Conservation (phyloP, 2,113 vertebrate genomes). For the Hyperopisus bebe region DNA sequence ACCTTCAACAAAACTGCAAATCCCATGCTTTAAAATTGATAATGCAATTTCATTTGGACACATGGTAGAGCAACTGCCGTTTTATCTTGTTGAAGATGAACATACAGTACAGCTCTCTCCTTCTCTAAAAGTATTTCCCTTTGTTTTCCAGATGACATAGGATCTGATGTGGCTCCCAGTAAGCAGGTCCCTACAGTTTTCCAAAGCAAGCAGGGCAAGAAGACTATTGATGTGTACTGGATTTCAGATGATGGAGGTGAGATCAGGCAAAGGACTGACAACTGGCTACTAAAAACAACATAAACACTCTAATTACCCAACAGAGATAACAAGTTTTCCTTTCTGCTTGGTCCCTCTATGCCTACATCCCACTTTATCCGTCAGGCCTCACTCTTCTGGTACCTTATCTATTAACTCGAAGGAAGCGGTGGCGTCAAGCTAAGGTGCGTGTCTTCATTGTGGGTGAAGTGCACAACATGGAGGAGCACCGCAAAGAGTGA, state of each 20-base stretch:
- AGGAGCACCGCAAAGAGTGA: slow-evolving; percentile 59
- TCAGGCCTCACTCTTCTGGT: slow-evolving; percentile 67
- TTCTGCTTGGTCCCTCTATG: not conserved
- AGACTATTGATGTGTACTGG: slow-evolving; percentile 65
- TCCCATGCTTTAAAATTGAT: not conserved
- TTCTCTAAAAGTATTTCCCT: not conserved
- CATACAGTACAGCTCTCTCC: not conserved
- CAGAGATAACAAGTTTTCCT: not conserved
- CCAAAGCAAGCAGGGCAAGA: slow-evolving; percentile 56
- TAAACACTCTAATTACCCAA: not conserved
- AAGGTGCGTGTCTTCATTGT: slow-evolving; percentile 62
- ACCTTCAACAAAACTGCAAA: not conserved
- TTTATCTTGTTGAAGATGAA: not conserved
- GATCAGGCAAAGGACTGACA: not conserved
- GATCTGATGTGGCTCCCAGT: not conserved
- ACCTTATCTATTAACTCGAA: slow-evolving; percentile 62
- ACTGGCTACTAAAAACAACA: not conserved
- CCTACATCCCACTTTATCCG: not conserved
- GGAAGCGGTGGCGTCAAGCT: slow-evolving; percentile 54
- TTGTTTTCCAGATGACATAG: slow-evolving; percentile 17
- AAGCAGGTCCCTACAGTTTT: slow-evolving; percentile 52
- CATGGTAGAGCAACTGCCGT: not conserved
- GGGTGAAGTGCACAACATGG: slow-evolving; percentile 51
- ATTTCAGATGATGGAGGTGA: slow-evolving; percentile 65
- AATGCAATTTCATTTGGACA: not conserved